Evolutionary conservation across 2,888 invertebrate species (phyloP).

Genomic region (Drosophila phalerata): DNA sequence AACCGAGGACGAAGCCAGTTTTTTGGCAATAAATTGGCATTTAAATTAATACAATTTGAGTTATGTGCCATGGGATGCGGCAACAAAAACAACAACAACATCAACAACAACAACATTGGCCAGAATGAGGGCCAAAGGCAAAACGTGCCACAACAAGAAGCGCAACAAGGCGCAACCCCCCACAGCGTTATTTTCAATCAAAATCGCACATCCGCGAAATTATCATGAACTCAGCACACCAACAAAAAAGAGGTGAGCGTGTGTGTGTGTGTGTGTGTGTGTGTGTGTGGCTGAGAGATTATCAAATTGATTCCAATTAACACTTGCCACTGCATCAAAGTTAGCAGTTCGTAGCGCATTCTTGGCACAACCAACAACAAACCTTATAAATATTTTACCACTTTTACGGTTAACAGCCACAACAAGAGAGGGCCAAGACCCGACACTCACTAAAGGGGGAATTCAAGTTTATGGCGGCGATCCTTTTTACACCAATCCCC

Average conservation of each 20-base stretch:
- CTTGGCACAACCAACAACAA: conserved; percentile 58
- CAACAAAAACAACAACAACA: conserved; percentile 37
- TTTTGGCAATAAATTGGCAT: conserved; percentile 84
- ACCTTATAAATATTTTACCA: conserved; percentile 76
- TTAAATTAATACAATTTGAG: conserved; percentile 85
- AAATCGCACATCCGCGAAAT: conserved; percentile 82
- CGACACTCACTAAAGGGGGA: conserved; percentile 35
- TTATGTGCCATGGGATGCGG: conserved; percentile 63
- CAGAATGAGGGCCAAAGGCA: conserved; percentile 38
- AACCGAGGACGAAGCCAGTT: conserved; percentile 21
- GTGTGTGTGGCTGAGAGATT: conserved; percentile 71
- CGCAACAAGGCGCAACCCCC: conserved; percentile 66
- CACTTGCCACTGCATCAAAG: conserved; percentile 85
- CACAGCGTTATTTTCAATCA: conserved; percentile 84
- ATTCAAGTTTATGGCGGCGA: conserved; percentile 70
- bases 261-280: conserved; percentile 8
- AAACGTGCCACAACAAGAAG: conserved; percentile 20
- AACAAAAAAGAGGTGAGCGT: conserved; percentile 24
- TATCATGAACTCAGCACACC: conserved; percentile 80
- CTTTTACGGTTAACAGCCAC: conserved; percentile 74
- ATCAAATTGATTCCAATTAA: conserved; percentile 86
- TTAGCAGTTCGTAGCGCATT: conserved; percentile 42
- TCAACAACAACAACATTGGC: conserved; percentile 8
- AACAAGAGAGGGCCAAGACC: conserved; percentile 44
- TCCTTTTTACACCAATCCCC: conserved; percentile 55